Base-by-base conservation (phyloP, 1,140 invertebrate genomes). In the Dendrolimus kikuchii region DNA sequence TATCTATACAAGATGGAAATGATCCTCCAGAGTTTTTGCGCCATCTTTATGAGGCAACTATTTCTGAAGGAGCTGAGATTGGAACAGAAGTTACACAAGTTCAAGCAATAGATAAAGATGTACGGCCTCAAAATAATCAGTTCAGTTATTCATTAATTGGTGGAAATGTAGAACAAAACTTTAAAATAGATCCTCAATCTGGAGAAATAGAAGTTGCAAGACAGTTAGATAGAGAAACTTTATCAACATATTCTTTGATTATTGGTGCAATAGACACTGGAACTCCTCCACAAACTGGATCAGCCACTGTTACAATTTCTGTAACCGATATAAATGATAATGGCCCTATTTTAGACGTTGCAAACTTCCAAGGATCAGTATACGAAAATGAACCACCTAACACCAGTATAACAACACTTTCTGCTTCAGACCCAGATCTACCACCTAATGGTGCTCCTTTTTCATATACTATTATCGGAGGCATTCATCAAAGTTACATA, bases 1-100 rank as follows among this genome's bases (percentile, higher is more conserved):
- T 99, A 53, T 94, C 93, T 1, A 95, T 98, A 51, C 95, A 98
- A 88, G 97, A 98, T 81, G 96, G 96, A 5, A 98, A 98, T 73
- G 96, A 98, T 89, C 96, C 97, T 4, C 97, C 97, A 0, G 94
- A 97, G 78, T 99, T 99, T 76, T 76, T 93, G 6, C 90, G 95
- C 63, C 88, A 88, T 37, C 74, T 91, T 23, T 98, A 98, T 74
- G 91, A 94, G 58, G 90, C 92, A 0, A 89, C 87, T 39, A 89
- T 98, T 5, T 93, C 92, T 9, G 97, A 99, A 88, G 93, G 92
- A 38, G 93, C 92, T 0, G 58, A 74, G 0, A 73, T 92, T 4
- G 96, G 95, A 0, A 92, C 94, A 2, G 90, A 90, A 65, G 91
- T 98, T 0, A 83, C 93, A 4, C 91, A 91, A 10, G 96, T 99